Conservation (phyloP, 1,140 invertebrate genomes). For the Pemphigus obesinymphae region DNA sequence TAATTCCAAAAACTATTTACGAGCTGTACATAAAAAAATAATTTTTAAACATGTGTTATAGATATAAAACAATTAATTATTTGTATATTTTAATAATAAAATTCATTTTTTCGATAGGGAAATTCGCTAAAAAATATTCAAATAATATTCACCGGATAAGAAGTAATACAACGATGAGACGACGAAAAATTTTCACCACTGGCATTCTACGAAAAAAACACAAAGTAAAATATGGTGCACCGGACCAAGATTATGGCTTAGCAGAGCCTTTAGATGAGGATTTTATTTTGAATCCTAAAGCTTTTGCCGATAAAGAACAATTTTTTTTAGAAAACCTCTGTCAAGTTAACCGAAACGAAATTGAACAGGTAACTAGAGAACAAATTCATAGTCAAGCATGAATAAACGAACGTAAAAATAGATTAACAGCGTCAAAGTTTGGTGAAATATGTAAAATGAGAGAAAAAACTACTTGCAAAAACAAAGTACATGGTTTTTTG, state of each 20-base stretch:
- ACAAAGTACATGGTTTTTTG: neutral
- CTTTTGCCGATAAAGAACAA: neutral
- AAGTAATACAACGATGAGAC: neutral
- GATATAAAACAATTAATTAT: neutral
- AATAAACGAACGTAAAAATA: neutral
- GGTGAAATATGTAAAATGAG: slow-evolving; percentile 9
- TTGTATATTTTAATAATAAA: neutral
- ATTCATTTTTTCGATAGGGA: neutral
- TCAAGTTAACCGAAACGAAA: neutral
- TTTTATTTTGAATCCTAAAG: neutral
- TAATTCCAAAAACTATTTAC: neutral
- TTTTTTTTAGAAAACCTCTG: neutral
- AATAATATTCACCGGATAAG: neutral
- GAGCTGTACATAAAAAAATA: neutral
- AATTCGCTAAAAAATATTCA: neutral
- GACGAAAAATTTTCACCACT: neutral
- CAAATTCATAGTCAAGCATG: neutral
- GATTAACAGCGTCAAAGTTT: neutral
- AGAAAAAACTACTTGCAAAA: neutral
- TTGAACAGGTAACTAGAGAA: neutral
- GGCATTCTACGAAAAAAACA: neutral
- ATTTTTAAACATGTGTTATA: neutral
- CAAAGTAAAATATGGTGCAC: neutral
- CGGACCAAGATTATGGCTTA: slow-evolving; percentile 8
- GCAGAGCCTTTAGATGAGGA: neutral